These are phyloP conservation scores for Cryptotermes secundus DNA, from an alignment of 1,140 invertebrate genomes.

Conservation along the genomic window DNA sequence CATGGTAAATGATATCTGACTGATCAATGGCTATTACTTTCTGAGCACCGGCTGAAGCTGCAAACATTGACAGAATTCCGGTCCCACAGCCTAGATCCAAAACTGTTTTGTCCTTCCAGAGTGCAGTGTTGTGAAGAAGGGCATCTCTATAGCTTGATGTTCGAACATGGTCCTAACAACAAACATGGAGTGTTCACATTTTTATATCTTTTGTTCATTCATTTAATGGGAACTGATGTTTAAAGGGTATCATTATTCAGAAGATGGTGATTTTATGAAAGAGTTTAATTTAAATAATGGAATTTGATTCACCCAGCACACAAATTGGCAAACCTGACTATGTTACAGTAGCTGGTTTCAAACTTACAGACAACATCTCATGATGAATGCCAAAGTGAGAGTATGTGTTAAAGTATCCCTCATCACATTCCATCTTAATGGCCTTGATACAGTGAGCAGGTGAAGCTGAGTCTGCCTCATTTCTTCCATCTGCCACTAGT, in stretches of 20 bases:
- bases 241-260: too few relatives aligned
- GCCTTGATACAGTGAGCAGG: slow-evolving; percentile 48
- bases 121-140: slow-evolving; percentile 76
- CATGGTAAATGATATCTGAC: slow-evolving; percentile 84
- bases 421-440: slow-evolving; percentile 57
- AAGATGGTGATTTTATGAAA: too few relatives aligned
- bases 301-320: too few relatives aligned
- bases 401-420: slow-evolving; percentile 92
- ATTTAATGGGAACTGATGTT: too few relatives aligned
- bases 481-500: slow-evolving; percentile 45
- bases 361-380: slow-evolving; percentile 80
- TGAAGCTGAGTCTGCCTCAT: slow-evolving; percentile 21
- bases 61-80: slow-evolving; percentile 94
- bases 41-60: slow-evolving; percentile 88
- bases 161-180: slow-evolving; percentile 75
- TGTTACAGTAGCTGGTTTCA: not conserved
- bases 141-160: slow-evolving; percentile 93
- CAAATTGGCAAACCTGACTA: too few relatives aligned
- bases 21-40: slow-evolving; percentile 93
- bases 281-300: too few relatives aligned
- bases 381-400: slow-evolving; percentile 98
- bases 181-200: too few relatives aligned
- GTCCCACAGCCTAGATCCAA: slow-evolving; percentile 97
- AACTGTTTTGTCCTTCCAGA: slow-evolving; percentile 75
- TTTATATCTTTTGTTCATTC: too few relatives aligned